phyloP scores from a whole-genome alignment of 2,888 invertebrate species.

The Sarcophaga subvicina region DNA sequence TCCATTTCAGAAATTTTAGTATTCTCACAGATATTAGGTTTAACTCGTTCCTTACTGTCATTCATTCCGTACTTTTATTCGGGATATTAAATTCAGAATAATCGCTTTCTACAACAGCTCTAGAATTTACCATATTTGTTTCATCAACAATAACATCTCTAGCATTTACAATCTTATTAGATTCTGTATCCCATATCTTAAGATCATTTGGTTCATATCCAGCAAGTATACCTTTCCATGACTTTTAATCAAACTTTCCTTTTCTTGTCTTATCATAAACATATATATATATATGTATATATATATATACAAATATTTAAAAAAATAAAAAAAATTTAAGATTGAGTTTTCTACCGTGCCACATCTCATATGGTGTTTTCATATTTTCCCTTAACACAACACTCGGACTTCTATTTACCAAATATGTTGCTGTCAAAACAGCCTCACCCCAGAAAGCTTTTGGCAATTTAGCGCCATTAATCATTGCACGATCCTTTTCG shows the following conservation, averaged over 20 bases:
- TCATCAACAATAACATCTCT: neutral
- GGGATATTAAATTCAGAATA: too few species aligned
- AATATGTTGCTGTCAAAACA: slow-evolving; percentile 73
- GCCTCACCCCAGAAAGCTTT: slow-evolving; percentile 22
- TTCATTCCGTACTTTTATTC: neutral
- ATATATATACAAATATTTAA: too few species aligned
- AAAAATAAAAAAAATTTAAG: slow-evolving; percentile 67
- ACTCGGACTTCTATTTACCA: slow-evolving; percentile 78
- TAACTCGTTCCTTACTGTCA: neutral
- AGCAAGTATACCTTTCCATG: slow-evolving; percentile 63
- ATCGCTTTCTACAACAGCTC: too few species aligned
- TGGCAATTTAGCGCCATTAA: slow-evolving; percentile 63
- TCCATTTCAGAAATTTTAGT: neutral
- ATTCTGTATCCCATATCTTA: slow-evolving; percentile 68
- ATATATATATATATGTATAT: too few species aligned
- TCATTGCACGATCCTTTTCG: too few species aligned
- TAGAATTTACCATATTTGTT: slow-evolving; percentile 5
- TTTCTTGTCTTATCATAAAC: slow-evolving; percentile 64
- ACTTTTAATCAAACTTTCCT: slow-evolving; percentile 69
- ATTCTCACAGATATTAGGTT: neutral
- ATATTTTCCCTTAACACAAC: slow-evolving; percentile 72
- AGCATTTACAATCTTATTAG: neutral
- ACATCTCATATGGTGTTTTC: slow-evolving; percentile 78
- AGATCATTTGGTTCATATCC: slow-evolving; percentile 65
- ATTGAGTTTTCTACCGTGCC: slow-evolving; percentile 64